phyloP scores from a whole-genome alignment of 64 coral and sea anemone species.

The Exaiptasia diaphana region DNA sequence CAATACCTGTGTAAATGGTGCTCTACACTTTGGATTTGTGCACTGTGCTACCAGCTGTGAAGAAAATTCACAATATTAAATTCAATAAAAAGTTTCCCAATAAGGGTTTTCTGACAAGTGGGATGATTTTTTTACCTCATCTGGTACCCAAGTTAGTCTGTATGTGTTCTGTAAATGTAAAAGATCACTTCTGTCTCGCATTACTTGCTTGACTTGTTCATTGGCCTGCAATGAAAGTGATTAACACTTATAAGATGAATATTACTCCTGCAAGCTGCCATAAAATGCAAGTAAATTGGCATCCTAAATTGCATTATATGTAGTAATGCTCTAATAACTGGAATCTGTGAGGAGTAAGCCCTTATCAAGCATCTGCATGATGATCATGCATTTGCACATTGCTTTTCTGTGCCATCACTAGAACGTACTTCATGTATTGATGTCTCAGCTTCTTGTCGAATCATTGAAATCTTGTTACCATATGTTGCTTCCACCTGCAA shows the following conservation, averaged over 20 bases:
- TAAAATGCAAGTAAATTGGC: too few relatives aligned
- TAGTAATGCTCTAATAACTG: too few relatives aligned
- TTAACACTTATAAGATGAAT: too few relatives aligned
- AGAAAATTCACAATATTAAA: background rate
- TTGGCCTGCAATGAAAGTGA: constrained; percentile 62
- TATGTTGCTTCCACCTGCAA: constrained; percentile 90
- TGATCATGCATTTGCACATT: too few relatives aligned
- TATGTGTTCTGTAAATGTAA: constrained; percentile 76
- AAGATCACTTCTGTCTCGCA: constrained; percentile 70
- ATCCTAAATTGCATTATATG: too few relatives aligned
- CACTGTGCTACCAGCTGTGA: constrained; percentile 77
- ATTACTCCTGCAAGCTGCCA: too few relatives aligned
- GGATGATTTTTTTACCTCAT: constrained; percentile 47
- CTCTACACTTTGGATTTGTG: constrained; percentile 80
- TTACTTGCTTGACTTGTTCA: constrained; percentile 60
- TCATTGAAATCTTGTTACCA: constrained; percentile 80
- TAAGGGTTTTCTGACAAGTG: too few relatives aligned
- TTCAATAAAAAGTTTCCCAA: too few relatives aligned
- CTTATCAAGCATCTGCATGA: too few relatives aligned
- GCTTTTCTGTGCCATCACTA: too few relatives aligned
- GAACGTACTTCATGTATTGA: constrained; percentile 72
- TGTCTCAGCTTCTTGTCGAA: constrained; percentile 83
- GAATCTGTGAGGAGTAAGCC: too few relatives aligned
- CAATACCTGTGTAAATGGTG: constrained; percentile 84
- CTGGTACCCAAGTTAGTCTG: constrained; percentile 91